Base-by-base conservation (phyloP, 2,888 invertebrate genomes). In the Theodoxus fluviatilis region DNA sequence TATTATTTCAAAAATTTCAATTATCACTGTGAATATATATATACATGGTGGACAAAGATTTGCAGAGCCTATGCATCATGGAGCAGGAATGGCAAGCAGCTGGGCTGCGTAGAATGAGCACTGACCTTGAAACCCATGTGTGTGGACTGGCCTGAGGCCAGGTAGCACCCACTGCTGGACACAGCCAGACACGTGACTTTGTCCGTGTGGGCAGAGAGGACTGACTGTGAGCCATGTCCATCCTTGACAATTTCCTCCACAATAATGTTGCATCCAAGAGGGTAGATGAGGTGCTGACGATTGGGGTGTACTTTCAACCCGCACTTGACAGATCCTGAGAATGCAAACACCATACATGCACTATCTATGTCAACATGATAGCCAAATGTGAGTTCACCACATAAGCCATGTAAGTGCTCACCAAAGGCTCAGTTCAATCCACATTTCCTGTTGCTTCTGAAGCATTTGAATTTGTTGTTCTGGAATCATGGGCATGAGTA, bases 111-210 rank as follows among this genome's bases (percentile, higher is more conserved):
- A 63, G 12, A 25, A 59, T 9, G 9, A n/a, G 38, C 25, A 64
- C 49, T 73, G 83, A 92, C 92, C 86, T 93, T 94, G 85, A 95
- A 96, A 3, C 96, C 96, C 86, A 94, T 93, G 83, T 95, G 93
- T 83, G 94, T 96, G 49, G 93, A 91, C 88, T 96, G 95, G 0
- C 96, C 96, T 0, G 96, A 95, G 4, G 94, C 96, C 49, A 97
- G 89, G 80, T 91, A 94, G 31, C 91, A 92, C 33, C 96, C 94
- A 78, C 91, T 81, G 18, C 83, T 84, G 12, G 96, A 96, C 2
- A 88, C 77, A 31, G 85, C 79, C n/a, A 88, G 73, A 75, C 88
- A 87, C 2, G 86, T 83, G 7, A 88, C 84, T 74, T 82, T 79
- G 77, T 87, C 84, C 31, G 84, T 84, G 77, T 88, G 88, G n/a